phyloP scores from a whole-genome alignment of 1,140 invertebrate species.

The Ostrea edulis region DNA sequence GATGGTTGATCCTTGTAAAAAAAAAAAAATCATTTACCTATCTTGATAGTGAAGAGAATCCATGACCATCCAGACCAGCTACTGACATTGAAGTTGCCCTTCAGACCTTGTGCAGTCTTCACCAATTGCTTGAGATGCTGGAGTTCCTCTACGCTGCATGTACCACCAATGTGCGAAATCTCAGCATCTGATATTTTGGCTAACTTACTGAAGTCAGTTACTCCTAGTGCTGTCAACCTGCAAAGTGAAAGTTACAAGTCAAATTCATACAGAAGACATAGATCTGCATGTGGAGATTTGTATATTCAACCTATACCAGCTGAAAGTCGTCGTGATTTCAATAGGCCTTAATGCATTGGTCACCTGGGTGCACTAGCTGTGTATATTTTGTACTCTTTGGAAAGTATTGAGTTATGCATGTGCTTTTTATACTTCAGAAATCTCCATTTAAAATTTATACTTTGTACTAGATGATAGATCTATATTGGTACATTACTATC shows the following conservation, averaged over 20 bases:
- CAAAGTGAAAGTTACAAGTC: background rate
- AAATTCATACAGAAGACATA: background rate
- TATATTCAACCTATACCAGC: too few species aligned
- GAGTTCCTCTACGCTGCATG: background rate
- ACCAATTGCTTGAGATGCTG: background rate
- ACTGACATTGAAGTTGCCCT: background rate
- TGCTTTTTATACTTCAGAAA: too few species aligned
- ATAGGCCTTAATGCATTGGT: too few species aligned
- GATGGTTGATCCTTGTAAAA: background rate
- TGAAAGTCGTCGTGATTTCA: too few species aligned
- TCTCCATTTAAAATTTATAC: too few species aligned
- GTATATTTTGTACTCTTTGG: too few species aligned
- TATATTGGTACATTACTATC: too few species aligned
- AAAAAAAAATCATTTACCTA: background rate
- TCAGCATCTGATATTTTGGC: background rate
- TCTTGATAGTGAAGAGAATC: background rate
- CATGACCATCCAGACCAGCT: background rate
- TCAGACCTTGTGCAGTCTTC: slow-evolving; percentile 6
- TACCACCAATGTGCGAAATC: background rate
- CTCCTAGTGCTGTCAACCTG: background rate
- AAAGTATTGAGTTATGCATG: too few species aligned
- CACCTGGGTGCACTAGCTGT: too few species aligned
- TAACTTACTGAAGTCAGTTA: background rate
- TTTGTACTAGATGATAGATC: too few species aligned
- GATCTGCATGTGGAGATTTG: too few species aligned